These are phyloP conservation scores for Chaitophorus viminalis DNA, from an alignment of 2,888 invertebrate genomes.

Conservation along the genomic window DNA sequence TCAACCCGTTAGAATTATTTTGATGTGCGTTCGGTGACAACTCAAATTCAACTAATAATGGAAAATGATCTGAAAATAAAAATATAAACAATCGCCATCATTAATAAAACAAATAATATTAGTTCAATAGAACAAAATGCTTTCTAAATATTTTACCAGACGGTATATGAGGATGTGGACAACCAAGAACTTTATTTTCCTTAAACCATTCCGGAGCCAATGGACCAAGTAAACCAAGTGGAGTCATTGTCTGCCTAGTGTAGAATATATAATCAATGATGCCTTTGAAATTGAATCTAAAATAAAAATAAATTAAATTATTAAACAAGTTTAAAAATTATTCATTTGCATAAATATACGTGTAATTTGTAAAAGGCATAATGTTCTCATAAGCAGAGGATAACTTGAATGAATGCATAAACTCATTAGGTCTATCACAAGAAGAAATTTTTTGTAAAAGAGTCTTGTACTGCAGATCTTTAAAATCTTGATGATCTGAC, in stretches of 20 bases:
- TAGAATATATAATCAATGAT: conserved; percentile 99
- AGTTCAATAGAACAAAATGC: neutral
- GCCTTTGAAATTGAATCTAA: conserved; percentile 97
- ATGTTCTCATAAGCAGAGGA: conserved; percentile 95
- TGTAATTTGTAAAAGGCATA: conserved; percentile 98
- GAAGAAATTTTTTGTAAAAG: conserved; percentile 90
- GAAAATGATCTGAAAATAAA: conserved; percentile 82
- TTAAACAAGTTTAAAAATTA: neutral
- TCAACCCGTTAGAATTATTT: conserved; percentile 76
- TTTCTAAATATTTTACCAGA: conserved; percentile 72
- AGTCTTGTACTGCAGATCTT: conserved; percentile 91
- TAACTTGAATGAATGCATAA: conserved; percentile 95
- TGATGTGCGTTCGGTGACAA: conserved; percentile 79
- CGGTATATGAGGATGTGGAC: conserved; percentile 97
- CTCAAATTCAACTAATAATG: conserved; percentile 89
- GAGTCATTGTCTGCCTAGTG: conserved; percentile 94
- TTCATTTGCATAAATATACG: conserved; percentile 73
- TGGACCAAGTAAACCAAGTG: conserved; percentile 93
- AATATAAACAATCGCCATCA: neutral
- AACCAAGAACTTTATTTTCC: conserved; percentile 96
- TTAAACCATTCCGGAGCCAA: conserved; percentile 92
- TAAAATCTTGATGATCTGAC: conserved; percentile 94
- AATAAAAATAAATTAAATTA: conserved; percentile 30
- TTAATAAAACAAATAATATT: neutral
- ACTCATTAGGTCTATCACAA: conserved; percentile 86